Percentiles rank a stretch among this genome's conserved stretches.
These are phyloP conservation scores for Melanchra persicariae DNA, from an alignment of 2,888 invertebrate species.

Conservation along the genomic window DNA sequence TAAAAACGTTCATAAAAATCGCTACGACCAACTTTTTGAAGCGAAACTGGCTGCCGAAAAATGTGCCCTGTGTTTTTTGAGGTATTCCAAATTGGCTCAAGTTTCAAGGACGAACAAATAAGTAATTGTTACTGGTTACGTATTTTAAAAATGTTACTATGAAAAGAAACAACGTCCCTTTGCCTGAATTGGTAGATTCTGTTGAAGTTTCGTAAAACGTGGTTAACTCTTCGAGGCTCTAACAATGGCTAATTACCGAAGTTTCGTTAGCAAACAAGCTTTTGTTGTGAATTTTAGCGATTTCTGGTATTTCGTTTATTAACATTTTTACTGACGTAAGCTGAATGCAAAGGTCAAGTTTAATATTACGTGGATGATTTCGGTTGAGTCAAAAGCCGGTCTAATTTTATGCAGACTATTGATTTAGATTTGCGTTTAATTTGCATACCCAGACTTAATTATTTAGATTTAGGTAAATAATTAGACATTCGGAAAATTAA, in stretches of 20 bases:
- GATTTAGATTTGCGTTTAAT: conserved; percentile 11
- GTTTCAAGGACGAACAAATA: conserved; percentile 8
- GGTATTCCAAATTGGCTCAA: conserved; percentile 3
- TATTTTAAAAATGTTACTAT: conserved; percentile 6
- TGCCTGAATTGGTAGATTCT: neutral
- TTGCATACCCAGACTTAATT: conserved; percentile 9
- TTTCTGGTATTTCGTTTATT: conserved; percentile 30
- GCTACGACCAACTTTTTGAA: conserved; percentile 5
- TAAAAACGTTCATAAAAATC: conserved; percentile 18
- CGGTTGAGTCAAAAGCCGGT: conserved; percentile 11
- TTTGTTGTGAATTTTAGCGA: conserved; percentile 29
- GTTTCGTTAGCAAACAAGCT: conserved; percentile 33
- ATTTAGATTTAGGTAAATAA: neutral
- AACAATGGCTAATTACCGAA: conserved; percentile 47
- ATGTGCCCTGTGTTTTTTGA: conserved; percentile 11
- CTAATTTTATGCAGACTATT: conserved; percentile 23
- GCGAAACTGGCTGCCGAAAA: conserved; percentile 2
- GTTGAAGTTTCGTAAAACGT: conserved; percentile 5
- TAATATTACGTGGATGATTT: conserved; percentile 23
- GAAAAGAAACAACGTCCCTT: neutral
- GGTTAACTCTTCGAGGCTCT: conserved; percentile 13
- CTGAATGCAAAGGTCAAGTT: conserved; percentile 40
- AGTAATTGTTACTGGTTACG: neutral
- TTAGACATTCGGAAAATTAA: neutral
- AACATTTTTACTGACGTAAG: conserved; percentile 16